phyloP scores from a whole-genome alignment of 2,797 vertebrate genomes.

The Centroberyx gerrardi region DNA sequence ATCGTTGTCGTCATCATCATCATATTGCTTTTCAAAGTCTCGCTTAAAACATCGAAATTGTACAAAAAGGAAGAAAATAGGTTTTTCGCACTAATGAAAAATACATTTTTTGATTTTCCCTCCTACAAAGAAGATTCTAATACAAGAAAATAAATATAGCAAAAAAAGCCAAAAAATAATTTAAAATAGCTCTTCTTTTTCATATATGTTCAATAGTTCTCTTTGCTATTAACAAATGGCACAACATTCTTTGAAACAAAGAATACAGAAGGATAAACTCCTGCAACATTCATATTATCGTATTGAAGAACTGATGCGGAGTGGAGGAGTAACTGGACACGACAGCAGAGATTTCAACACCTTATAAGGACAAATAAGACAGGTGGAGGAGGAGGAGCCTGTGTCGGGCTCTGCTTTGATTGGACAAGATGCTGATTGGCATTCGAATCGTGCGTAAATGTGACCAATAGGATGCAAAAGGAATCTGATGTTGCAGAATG shows the following conservation, averaged over 20 bases:
- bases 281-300: slow-evolving; percentile 98
- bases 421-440: slow-evolving; percentile 48
- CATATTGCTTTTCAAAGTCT: slow-evolving; percentile 99
- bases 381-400: slow-evolving; percentile 40
- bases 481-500: slow-evolving; percentile 23
- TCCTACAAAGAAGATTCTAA: slow-evolving; percentile 99
- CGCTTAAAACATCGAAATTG: slow-evolving; percentile 95
- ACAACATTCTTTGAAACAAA: slow-evolving; percentile 99
- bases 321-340: slow-evolving; percentile 83
- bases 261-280: slow-evolving; percentile 95
- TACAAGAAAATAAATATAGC: slow-evolving; percentile 99
- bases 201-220: slow-evolving; percentile 99
- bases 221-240: slow-evolving; percentile 99
- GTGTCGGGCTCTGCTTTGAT: slow-evolving; percentile 59
- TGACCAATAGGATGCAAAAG: slow-evolving; percentile 38
- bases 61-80: slow-evolving; percentile 99
- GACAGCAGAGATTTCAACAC: slow-evolving; percentile 78
- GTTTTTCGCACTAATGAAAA: slow-evolving; percentile 99
- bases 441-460: slow-evolving; percentile 36
- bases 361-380: slow-evolving; percentile 86
- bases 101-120: slow-evolving; percentile 94
- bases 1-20: slow-evolving; percentile 91
- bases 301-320: slow-evolving; percentile 88
- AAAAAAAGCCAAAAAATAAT: slow-evolving; percentile 99
- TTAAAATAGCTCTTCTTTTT: slow-evolving; percentile 99